Base-by-base conservation (phyloP, 2,888 invertebrate species). In the Oscheius sp. region DNA sequence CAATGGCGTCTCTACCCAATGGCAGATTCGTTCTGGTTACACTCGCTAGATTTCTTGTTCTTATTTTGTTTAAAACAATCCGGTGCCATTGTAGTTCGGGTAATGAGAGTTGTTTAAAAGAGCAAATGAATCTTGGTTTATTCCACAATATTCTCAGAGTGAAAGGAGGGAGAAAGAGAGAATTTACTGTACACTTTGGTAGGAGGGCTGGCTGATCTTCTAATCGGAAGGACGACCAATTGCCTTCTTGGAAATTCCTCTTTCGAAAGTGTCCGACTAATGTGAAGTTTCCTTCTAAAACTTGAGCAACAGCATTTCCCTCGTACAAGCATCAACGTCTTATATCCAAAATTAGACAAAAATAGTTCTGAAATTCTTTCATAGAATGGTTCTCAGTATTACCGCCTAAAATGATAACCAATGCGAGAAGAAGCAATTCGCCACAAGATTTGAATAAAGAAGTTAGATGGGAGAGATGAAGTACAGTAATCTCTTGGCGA, bases 201-300 rank as follows among this genome's bases (percentile, higher is more conserved):
- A 2, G 42, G 45, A 10, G 61, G 61, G 20, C 61, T 61, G 8
- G 61, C 61, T n/a, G 45, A 42, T 12, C 31, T 3, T 8, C 45
- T 20, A 27, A 45, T 8, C 3, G 61, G 61, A 4, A 61, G 45
- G 31, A 61, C 45, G 29, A 61, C 31, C 0, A 61, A 10, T 17
- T 61, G 42, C 2, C 61, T 25, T 8, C 61, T 25, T 27, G 61
- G 61, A 45, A 61, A 61, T 15, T 61, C 61, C 42, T 61, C 15
- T 25, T 27, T 45, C n/a, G 61, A 61, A 2, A 42, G 4, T 15
- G 61, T 37, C 23, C 31, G 8, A n/a, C n/a, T 55, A 34, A 55
- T 55, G 4, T 33, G 55, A 15, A 55, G 55, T 20, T 33, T 55
- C 23, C 34, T 31, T 55, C 34, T 31, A 29, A 55, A 55, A 33